Percentiles rank a stretch among this genome's conserved stretches.
These are phyloP conservation scores for Poeciliopsis infans DNA, from an alignment of 2,797 vertebrate species.

Conservation along the genomic window DNA sequence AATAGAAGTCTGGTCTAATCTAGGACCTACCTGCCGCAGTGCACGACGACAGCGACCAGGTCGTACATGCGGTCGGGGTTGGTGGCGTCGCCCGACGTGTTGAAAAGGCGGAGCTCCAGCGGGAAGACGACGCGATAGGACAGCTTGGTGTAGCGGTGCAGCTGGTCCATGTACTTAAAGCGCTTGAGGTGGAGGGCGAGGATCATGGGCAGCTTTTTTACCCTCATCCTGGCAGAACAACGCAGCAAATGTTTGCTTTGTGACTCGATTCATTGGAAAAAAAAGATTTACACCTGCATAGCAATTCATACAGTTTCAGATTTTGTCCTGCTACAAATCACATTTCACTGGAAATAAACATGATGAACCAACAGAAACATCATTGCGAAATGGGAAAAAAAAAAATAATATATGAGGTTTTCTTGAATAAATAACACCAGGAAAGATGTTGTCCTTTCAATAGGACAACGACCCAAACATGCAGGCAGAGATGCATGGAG, in stretches of 20 bases:
- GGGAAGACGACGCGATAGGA: constrained; percentile 96
- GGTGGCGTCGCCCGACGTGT: constrained; percentile 93
- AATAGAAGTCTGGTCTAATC: background rate
- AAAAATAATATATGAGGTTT: background rate
- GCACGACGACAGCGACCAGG: constrained; percentile 92
- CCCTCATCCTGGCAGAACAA: constrained; percentile 83
- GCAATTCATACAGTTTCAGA: background rate
- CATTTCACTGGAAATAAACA: background rate
- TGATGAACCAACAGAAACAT: background rate
- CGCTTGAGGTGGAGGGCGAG: constrained; percentile 92
- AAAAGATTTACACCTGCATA: background rate
- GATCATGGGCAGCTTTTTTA: constrained; percentile 95
- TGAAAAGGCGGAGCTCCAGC: constrained; percentile 92
- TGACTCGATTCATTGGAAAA: background rate
- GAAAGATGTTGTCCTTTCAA: background rate
- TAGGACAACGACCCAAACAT: background rate
- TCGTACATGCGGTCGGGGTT: constrained; percentile 94
- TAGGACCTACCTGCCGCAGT: constrained; percentile 87
- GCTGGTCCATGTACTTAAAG: constrained; percentile 96
- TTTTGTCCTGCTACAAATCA: background rate
- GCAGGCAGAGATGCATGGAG: background rate
- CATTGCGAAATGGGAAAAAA: background rate
- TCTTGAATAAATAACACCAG: background rate
- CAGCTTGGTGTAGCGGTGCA: constrained; percentile 93
- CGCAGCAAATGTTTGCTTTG: background rate